Base-by-base conservation (phyloP, 2,888 invertebrate genomes). In the Euphydryas editha region DNA sequence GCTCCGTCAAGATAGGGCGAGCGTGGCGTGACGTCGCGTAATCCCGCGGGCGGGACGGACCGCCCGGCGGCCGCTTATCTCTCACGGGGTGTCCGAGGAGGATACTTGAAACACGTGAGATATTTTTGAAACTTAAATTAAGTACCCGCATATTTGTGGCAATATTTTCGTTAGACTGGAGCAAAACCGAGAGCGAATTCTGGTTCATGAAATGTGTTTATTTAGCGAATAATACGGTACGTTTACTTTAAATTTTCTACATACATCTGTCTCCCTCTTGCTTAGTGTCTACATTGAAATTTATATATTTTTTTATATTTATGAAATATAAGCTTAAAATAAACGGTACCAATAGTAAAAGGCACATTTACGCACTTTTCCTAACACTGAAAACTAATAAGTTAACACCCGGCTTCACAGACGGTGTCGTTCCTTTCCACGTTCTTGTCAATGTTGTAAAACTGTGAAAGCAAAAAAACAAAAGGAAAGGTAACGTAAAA, bases 401-500 rank as follows among this genome's bases (percentile, higher is more conserved):
- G 11, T 7, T 37, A 21, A 37, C 0, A 24, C 0, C 21, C 20
- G 21, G 13, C 6, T 11, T 6, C n/a, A 4, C n/a, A 42, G n/a
- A 36, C 17, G 6, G 6, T n/a, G n/a, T 44, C 21, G 7, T 37
- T 54, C 47, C 46, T n/a, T 36, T 11, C n/a, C 11, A 21, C 30
- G 49, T 36, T 15, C 30, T 11, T 17, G 30, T 17, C 49, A 21
- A 44, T n/a, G n/a, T 58, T 37, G 44, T 30, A 58, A 56, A 24
- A 47, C 49, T 61, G 49, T 46, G 42, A 46, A 62, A 58, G 42
- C 46, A 17, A 66, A 54, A 66, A 51, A 21, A 62, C 42, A 44
- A 49, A 59, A 59, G 30, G 44, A 37, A 64, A 64, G 42, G 63
- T 51, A 44, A 57, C 62, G 49, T 66, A 61, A 66, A 66, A 62